A percentile compares a stretch with the other conserved stretches of the same genome.
Evolutionary conservation across 2,888 invertebrate genomes (phyloP).

Genomic region (Leucophenga maculata): DNA sequence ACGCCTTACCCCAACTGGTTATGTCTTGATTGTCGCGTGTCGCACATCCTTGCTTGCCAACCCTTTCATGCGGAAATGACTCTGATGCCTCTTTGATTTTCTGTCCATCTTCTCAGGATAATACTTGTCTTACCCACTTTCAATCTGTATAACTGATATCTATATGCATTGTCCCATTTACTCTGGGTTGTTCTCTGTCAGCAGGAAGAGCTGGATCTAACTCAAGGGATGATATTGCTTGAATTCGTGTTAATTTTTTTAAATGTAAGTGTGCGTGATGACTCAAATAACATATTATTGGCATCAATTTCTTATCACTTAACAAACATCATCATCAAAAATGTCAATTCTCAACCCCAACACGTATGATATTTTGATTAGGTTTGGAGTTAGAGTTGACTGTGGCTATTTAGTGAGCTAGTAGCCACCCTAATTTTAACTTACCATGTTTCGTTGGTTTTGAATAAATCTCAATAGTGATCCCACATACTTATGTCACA

Average conservation of each 20-base stretch:
- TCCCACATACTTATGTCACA: no score
- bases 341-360: constrained; percentile 5
- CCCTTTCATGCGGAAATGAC: constrained; percentile 25
- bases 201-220: not conserved
- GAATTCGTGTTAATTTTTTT: not conserved
- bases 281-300: constrained; percentile 62
- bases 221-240: not conserved
- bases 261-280: constrained; percentile 49
- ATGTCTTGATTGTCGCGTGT: not conserved
- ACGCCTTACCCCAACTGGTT: not conserved
- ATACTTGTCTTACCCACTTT: not conserved
- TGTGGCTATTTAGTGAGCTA: not conserved
- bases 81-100: not conserved
- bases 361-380: not conserved
- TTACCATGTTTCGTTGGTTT: no score
- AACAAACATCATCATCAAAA: constrained; percentile 55
- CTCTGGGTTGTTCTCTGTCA: not conserved
- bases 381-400: not conserved
- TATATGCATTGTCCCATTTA: not conserved
- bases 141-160: not conserved
- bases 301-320: constrained; percentile 64
- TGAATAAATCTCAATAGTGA: no score
- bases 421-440: no score
- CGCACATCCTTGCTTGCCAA: not conserved
- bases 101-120: not conserved